Base-by-base conservation (phyloP, 2,113 vertebrate genomes). In the Pomatostomus ruficeps region DNA sequence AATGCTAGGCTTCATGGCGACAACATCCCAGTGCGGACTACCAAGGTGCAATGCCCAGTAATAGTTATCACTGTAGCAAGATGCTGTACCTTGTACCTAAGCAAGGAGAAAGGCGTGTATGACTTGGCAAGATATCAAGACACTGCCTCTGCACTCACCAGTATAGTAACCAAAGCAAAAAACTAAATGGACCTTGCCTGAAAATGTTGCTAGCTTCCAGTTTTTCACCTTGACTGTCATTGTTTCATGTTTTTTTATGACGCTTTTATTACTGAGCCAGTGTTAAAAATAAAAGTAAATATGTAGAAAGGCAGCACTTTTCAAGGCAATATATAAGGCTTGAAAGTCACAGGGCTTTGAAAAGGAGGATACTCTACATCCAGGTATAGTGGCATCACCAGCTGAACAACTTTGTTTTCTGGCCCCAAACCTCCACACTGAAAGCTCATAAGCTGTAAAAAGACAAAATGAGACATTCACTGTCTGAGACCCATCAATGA, bases 271-370 rank as follows among this genome's bases (percentile, higher is more conserved):
- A 72, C 8, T 7, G 17, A 94, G 33, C 17, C 31, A 80, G 17
- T 14, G 25, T 57, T 89, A 84, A 83, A 93, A 94, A 57, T 65
- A 78, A 65, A 93, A 68, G 20, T n/a, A 76, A 94, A 89, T 35
- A 65, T 2, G 1, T 40, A 52, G 76, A 88, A 88, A 93, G 31
- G 17, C 22, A 87, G 88, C 38, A 75, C 33, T 90, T 93, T 70
- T 49, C 67, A 93, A 90, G 75, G 83, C 22, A 49, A 38, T n/a
- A 19, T 28, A 45, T 10, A 74, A 66, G 10, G 42, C 51, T 36
- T 66, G 35, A 88, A 85, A 89, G 23, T 52, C 40, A 48, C 0
- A 43, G 7, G 10, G 14, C 40, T 90, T 63, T 46, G 35, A 14
- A 75, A 91, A 76, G 13, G 43, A 71, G 19, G 18, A 67, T 65